Base-by-base conservation (phyloP, 1,140 invertebrate species). In the Drosophila sp. region DNA sequence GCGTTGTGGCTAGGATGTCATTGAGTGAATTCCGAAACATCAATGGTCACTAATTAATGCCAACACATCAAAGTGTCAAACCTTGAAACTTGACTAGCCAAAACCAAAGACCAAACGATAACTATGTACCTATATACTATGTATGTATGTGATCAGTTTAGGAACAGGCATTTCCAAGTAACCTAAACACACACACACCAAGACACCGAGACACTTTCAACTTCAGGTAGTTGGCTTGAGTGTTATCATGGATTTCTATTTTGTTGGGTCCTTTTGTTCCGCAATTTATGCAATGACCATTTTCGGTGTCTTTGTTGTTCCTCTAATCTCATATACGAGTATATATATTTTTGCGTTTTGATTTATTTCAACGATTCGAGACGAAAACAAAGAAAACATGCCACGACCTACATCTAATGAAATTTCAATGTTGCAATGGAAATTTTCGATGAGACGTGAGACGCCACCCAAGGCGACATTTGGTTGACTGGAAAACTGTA, bases 11-110 rank as follows among this genome's bases (percentile, higher is more conserved):
- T 77, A 73, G 71, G 58, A 74, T 69, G 76, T 78, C 73, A 78
- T 76, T 78, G 67, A 40, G 27, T 32, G 7, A 36, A 50, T 38
- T 38, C 36, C 36, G 13, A 38, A 38, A 65, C 62, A 58, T 78
- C 76, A 78, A 78, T 76, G 76, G 50, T 40, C 62, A 54, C 67
- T 78, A 78, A 78, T 78, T 72, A 78, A 78, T 78, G 73, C 45
- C 72, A 65, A 63, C 45, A 76, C 62, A 75, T 61, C 53, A 56
- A 66, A 76, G 72, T 78, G 72, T 72, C 76, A 72, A 78, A 53
- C 57, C 72, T 67, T 78, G 67, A 72, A 63, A 63, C 43, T 59
- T 64, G 53, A 58, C 61, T 70, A 57, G 21, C 9, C 21, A 34
- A 66, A 48, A 62, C n/a, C n/a, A 62, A 29, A 50, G 46, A 29